Conservation (phyloP, 2,888 invertebrate species). For the Cosmorhoe ocellata region DNA sequence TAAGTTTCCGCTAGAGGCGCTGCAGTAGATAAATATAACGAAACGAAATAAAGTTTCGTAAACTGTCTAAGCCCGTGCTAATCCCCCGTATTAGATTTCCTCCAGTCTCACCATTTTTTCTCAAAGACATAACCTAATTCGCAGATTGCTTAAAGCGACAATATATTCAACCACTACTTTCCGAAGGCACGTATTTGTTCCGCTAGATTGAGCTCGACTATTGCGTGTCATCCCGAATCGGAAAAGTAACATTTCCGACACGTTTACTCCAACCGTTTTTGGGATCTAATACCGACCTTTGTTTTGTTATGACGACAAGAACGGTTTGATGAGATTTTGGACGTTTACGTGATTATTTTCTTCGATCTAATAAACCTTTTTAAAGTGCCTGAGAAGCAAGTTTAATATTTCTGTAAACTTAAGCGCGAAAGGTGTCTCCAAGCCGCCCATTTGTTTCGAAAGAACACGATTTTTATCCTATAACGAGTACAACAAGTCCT, state of each 20-base stretch:
- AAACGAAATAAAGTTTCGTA: too few species aligned
- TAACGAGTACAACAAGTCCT: too few species aligned
- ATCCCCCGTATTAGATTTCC: neutral
- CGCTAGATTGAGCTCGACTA: conserved; percentile 37
- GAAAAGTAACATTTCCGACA: conserved; percentile 46
- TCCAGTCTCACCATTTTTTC: neutral
- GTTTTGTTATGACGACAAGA: conserved; percentile 30
- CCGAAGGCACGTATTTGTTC: conserved; percentile 29
- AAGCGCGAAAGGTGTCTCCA: too few species aligned
- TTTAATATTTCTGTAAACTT: too few species aligned
- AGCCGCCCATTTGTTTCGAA: too few species aligned
- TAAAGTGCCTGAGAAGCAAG: too few species aligned
- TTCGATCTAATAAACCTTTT: neutral
- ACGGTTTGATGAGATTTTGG: conserved; percentile 12
- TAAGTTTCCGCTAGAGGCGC: too few species aligned
- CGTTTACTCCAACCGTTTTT: conserved; percentile 30
- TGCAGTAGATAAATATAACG: neutral
- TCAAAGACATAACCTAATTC: conserved; percentile 5
- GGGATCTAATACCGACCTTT: conserved; percentile 27
- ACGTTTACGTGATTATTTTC: neutral
- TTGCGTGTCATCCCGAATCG: conserved; percentile 41
- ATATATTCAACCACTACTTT: conserved; percentile 18
- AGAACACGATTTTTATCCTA: too few species aligned
- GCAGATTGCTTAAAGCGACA: conserved; percentile 6
- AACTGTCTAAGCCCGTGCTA: too few species aligned